Evolutionary conservation across 2,888 invertebrate species (phyloP), one percentile per base, ranked within the genome.

Genomic region (Drosophila seclusa): DNA sequence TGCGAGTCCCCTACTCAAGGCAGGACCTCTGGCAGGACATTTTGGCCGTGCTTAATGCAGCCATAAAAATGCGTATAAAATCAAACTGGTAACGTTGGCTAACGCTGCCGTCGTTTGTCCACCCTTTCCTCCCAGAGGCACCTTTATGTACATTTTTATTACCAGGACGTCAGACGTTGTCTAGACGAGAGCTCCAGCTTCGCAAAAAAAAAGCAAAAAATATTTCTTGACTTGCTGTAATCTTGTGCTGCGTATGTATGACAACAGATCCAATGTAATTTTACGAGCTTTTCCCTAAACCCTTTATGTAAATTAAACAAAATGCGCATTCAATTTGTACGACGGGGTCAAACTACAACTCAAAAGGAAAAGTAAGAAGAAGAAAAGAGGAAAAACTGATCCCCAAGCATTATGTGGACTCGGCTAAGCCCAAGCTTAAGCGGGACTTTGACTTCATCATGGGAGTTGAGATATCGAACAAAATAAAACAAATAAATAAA

Each of bases 231-330:
- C 77, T 76, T 71, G 60, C 65, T 76, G 62, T 70, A 80, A 80
- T 77, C 72, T 78, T 67, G 76, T 64, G 77, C 63, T 67, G 81
- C 63, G 65, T 59, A 65, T 80, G 61, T 76, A 63, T 68, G 64
- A n/a, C 52, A 57, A 64, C 61, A 52, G 45, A 61, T 83, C 74
- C 71, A 69, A 71, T 83, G 86, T 75, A 80, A 80, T 86, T 83
- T 86, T 83, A 83, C 83, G 86, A 86, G 73, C 73, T 27, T 42
- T 78, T 66, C 62, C 68, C 54, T 68, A 69, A 77, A 80, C 86
- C 86, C 82, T 83, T 83, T 83, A 83, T 86, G 83, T 83, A 86
- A 85, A 83, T 86, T 74, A 86, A 76, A 86, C 74, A 73, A 78
- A 84, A 83, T 77, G 84, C 67, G 67, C 82, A 83, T 77, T 77